These are phyloP conservation scores for Oreotrochilus melanogaster DNA, from an alignment of 2,113 vertebrate species.

Conservation along the genomic window DNA sequence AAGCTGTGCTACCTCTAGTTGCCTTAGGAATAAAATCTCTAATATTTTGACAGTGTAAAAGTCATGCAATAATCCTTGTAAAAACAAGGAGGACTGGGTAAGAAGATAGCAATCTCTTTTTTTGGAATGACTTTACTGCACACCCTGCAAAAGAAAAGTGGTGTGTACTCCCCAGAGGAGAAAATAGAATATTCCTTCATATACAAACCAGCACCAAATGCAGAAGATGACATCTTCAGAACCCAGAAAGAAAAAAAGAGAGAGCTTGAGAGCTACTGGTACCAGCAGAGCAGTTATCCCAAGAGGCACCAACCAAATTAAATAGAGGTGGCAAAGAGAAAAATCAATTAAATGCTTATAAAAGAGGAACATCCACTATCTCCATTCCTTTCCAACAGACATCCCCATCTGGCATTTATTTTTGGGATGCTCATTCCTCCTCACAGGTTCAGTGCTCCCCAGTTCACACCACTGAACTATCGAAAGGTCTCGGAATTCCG, in stretches of 20 bases:
- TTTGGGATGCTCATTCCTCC: constrained; percentile 80
- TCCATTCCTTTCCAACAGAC: constrained; percentile 68
- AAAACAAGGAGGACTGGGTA: neutral
- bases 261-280: neutral
- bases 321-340: constrained; percentile 32
- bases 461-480: constrained; percentile 80
- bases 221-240: neutral
- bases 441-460: constrained; percentile 80
- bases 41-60: neutral
- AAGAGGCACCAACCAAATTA: neutral
- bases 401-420: constrained; percentile 91
- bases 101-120: neutral
- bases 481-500: constrained; percentile 85
- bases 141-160: neutral
- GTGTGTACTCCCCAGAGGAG: neutral
- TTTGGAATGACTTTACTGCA: neutral
- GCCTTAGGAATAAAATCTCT: neutral
- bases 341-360: neutral
- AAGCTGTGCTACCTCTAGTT: neutral
- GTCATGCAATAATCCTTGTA: neutral
- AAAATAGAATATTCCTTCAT: neutral
- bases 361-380: constrained; percentile 50
- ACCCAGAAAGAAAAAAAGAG: neutral
- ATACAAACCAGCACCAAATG: neutral
- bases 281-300: neutral